Evolutionary conservation across 2,113 vertebrate species (phyloP).

Genomic region (Psammodynastes pulverulentus): DNA sequence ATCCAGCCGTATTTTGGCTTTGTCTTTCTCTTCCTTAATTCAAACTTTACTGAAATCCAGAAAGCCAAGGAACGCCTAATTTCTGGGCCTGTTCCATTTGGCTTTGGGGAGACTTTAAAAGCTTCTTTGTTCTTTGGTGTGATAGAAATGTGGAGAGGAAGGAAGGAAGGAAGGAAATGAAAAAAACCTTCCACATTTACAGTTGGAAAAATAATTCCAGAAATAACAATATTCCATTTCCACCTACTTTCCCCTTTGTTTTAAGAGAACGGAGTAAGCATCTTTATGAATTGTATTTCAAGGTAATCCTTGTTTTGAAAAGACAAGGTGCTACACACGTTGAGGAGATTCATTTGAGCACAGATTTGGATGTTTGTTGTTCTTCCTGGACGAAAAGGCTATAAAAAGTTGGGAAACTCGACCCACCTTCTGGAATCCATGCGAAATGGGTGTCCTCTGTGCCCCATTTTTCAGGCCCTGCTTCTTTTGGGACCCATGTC

Average conservation of each 20-base stretch:
- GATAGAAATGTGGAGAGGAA: background rate
- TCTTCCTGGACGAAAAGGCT: background rate
- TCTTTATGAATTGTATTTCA: background rate
- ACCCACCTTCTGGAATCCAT: background rate
- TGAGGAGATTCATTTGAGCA: background rate
- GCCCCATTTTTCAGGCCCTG: background rate
- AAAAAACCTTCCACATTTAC: background rate
- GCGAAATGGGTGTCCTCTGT: background rate
- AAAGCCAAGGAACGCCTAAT: background rate
- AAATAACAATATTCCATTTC: background rate
- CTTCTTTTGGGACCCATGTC: background rate
- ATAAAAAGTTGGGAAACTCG: background rate
- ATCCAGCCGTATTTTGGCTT: background rate
- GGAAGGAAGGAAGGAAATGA: background rate
- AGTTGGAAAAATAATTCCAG: background rate
- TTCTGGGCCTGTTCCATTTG: background rate
- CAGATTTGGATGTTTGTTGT: background rate
- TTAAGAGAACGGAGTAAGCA: background rate
- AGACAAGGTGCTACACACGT: background rate
- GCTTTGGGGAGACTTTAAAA: background rate
- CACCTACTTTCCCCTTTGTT: too few species aligned
- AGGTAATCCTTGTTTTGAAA: background rate
- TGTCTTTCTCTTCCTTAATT: background rate
- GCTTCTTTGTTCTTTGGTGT: conserved; percentile 3
- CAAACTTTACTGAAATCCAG: background rate